A percentile compares a stretch with the other conserved stretches of the same genome.
These are phyloP conservation scores for Anolis apletophallus DNA, from an alignment of 2,797 vertebrate species.

Conservation along the genomic window DNA sequence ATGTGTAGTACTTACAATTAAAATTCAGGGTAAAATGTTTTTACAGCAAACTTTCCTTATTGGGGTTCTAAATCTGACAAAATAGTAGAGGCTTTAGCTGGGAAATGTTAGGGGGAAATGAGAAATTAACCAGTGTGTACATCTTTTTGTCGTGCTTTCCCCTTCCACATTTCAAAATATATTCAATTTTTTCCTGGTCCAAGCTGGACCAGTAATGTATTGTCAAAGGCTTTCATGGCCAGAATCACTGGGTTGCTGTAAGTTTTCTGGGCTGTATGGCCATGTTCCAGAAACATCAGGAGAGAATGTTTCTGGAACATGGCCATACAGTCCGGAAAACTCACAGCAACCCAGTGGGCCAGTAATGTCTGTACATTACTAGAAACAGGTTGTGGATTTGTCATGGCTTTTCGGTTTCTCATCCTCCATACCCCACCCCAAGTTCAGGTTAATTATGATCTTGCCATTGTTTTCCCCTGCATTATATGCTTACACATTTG, in stretches of 20 bases:
- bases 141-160: neutral
- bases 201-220: neutral
- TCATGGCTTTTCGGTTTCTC: neutral
- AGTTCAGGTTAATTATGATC: neutral
- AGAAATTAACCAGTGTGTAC: neutral
- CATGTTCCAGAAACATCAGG: too few relatives aligned
- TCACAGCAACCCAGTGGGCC: neutral
- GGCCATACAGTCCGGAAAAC: too few relatives aligned
- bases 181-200: neutral
- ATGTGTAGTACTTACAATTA: neutral
- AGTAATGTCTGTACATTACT: neutral
- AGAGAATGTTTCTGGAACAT: too few relatives aligned
- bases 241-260: too few relatives aligned
- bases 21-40: neutral
- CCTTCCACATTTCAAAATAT: neutral
- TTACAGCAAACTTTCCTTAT: neutral
- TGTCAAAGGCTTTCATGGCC: too few relatives aligned
- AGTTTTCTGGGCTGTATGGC: too few relatives aligned
- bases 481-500: neutral
- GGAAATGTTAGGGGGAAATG: rapidly evolving
- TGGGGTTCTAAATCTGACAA: neutral
- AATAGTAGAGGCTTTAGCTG: neutral
- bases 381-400: neutral
- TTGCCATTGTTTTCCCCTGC: neutral
- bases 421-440: too few relatives aligned